Base-by-base conservation (phyloP, 2,797 vertebrate genomes). In the Cirrhinus molitorella region DNA sequence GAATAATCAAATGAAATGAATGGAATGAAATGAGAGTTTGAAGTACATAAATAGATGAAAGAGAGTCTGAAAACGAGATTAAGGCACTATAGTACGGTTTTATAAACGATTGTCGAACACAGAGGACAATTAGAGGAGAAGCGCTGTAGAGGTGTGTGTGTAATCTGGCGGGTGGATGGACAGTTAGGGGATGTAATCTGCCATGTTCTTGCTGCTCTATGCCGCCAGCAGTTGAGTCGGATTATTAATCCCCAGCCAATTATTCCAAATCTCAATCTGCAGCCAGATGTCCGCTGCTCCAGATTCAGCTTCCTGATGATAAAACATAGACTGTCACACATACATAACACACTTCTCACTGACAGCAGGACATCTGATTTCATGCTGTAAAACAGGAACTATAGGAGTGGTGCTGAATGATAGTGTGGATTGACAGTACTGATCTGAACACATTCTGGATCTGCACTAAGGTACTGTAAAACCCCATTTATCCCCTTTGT, bases 241-340 rank as follows among this genome's bases (percentile, higher is more conserved):
- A 90, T 91, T 91, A 91, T 91, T 93, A 90, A 93, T 92, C 88
- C 88, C 83, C 86, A 89, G 89, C 91, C 94, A 94, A 94, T 95
- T 94, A 92, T 91, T 87, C 87, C 84, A 90, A 94, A 93, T 94
- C 93, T 92, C 67, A 72, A 87, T 87, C 82, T 77, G 87, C 71
- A 84, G 89, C 91, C 92, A 93, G 91, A 93, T 94, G 93, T 92
- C 92, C 83, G 81, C 88, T 89, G 81, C 74, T 86, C 83, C 68
- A 81, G 79, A 88, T 86, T 73, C 83, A 77, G 10, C 31, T 25
- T 75, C 40, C 61, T 61, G 67, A 88, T 83, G 88, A 83, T 67
- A 88, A 89, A 85, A 74, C 65, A 77, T 80, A 66, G 12, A 75
- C n/a, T 45, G 10, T 17, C 43, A 61, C 71, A 83, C 17, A 57